Conservation (phyloP, 2,888 invertebrate species). For the Chesias legatella region DNA sequence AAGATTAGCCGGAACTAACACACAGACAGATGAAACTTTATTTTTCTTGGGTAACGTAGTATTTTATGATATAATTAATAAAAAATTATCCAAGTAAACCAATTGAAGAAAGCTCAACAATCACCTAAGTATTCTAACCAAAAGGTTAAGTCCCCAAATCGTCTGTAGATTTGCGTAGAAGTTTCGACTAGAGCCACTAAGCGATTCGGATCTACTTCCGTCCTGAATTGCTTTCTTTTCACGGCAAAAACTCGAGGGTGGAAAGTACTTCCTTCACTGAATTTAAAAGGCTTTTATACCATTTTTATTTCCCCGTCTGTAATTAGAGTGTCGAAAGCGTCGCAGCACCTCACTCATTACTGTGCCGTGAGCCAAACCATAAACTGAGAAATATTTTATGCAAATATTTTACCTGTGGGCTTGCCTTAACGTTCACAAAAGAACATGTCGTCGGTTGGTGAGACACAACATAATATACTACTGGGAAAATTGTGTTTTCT, state of each 20-base stretch:
- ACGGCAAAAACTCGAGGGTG: conserved; percentile 22
- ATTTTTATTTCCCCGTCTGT: conserved; percentile 56
- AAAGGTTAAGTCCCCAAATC: too few relatives aligned
- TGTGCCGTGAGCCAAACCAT: conserved; percentile 68
- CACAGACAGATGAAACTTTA: too few relatives aligned
- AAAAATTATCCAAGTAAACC: too few relatives aligned
- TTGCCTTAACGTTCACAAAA: conserved; percentile 20
- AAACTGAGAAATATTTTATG: conserved; percentile 61
- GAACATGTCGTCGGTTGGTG: conserved; percentile 13
- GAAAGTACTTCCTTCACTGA: conserved; percentile 36
- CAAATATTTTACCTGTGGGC: conserved; percentile 40
- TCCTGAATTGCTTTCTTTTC: conserved; percentile 25
- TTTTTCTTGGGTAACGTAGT: too few relatives aligned
- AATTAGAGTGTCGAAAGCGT: conserved; percentile 68
- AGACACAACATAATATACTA: neutral
- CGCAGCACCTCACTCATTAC: conserved; percentile 68
- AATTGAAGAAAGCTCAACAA: too few relatives aligned
- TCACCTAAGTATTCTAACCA: too few relatives aligned
- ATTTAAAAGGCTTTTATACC: conserved; percentile 52
- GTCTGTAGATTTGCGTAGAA: conserved; percentile 12
- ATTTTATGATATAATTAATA: too few relatives aligned
- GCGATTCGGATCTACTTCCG: conserved; percentile 18
- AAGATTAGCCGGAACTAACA: too few relatives aligned
- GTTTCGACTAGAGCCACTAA: conserved; percentile 13
- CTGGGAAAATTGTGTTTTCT: neutral